phyloP scores from a whole-genome alignment of 2,888 invertebrate species.

The Lasioglossum malachurum region DNA sequence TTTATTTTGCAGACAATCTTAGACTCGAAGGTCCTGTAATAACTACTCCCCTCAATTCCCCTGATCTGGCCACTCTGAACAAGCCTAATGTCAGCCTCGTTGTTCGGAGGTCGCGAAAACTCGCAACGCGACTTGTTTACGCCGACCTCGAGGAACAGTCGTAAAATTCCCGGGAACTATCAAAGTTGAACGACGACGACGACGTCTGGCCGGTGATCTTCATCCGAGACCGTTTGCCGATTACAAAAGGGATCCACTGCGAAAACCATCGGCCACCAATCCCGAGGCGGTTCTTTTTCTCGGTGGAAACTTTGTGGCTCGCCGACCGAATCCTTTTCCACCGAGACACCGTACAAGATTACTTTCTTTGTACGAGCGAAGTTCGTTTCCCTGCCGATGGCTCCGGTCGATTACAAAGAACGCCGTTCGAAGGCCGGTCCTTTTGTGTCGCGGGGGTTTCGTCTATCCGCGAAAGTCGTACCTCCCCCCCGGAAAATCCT shows the following conservation, averaged over 20 bases:
- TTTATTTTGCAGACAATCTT: no score
- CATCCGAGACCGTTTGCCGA: slow-evolving; percentile 70
- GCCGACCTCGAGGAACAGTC: slow-evolving; percentile 17
- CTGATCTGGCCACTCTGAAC: neutral
- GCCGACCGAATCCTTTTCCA: slow-evolving; percentile 61
- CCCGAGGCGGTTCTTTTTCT: slow-evolving; percentile 54
- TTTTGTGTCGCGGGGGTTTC: slow-evolving; percentile 51
- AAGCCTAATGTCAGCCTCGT: neutral
- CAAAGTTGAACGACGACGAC: slow-evolving; percentile 39
- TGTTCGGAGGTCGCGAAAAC: neutral
- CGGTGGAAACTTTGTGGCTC: slow-evolving; percentile 70
- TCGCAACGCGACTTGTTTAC: neutral
- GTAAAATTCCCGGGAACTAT: slow-evolving; percentile 50
- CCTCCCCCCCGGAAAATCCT: slow-evolving; percentile 23
- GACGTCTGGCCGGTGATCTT: slow-evolving; percentile 52
- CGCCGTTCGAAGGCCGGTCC: slow-evolving; percentile 56
- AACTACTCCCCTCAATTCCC: no score
- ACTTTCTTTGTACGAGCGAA: slow-evolving; percentile 72
- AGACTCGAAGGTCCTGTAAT: no score
- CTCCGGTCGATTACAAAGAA: slow-evolving; percentile 71
- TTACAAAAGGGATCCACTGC: slow-evolving; percentile 73
- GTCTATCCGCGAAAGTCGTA: slow-evolving; percentile 59
- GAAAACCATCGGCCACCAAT: slow-evolving; percentile 45
- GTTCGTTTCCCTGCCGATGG: slow-evolving; percentile 73
- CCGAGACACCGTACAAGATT: slow-evolving; percentile 71